phyloP scores from a whole-genome alignment of 2,888 invertebrate species.

The Cancer borealis region DNA sequence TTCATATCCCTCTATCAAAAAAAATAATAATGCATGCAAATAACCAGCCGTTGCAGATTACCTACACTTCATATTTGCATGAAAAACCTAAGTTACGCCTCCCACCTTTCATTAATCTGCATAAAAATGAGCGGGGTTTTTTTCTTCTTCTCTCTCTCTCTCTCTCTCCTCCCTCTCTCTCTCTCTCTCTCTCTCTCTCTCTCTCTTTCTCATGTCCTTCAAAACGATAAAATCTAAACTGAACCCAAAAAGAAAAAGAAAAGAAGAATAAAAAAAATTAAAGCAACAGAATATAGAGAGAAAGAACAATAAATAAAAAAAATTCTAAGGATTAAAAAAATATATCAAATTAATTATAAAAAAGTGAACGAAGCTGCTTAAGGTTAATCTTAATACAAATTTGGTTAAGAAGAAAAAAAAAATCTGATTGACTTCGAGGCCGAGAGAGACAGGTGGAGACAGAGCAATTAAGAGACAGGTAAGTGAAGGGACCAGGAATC shows the following conservation, averaged over 20 bases:
- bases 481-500: neutral
- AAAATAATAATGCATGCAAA: conserved; percentile 24
- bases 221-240: neutral
- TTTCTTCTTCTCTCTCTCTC: conserved; percentile 18
- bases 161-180: neutral
- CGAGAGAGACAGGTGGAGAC: conserved; percentile 27
- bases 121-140: neutral
- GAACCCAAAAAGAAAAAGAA: neutral
- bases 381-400: conserved; percentile 33
- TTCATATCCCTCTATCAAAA: neutral
- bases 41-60: conserved; percentile 5
- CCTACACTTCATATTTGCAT: conserved; percentile 40
- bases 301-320: neutral
- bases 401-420: neutral
- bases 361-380: neutral
- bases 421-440: conserved; percentile 16
- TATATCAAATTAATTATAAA: neutral
- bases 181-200: conserved; percentile 34
- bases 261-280: neutral
- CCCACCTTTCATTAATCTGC: conserved; percentile 29
- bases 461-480: conserved; percentile 13
- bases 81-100: neutral
- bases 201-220: conserved; percentile 9
- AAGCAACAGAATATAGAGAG: neutral
- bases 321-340: neutral